A percentile compares a stretch with the other conserved stretches of the same genome.
Evolutionary conservation across 2,113 vertebrate genomes (phyloP).

Genomic region (Platichthys stellatus): DNA sequence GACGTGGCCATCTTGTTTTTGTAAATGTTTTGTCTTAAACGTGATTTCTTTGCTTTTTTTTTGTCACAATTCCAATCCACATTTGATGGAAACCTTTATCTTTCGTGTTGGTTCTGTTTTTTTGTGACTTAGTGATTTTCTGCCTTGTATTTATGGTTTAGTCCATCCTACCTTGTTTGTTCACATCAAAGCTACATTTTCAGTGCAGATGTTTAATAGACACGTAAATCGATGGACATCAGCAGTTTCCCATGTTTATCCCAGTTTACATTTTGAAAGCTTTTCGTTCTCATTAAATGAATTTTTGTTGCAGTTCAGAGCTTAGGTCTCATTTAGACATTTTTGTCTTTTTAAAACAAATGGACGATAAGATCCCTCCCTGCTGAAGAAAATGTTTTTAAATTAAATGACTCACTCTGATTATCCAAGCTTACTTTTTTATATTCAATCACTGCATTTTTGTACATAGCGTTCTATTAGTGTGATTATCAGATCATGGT

Average conservation of each 20-base stretch:
- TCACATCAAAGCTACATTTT: slow-evolving; percentile 19
- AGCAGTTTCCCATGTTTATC: slow-evolving; percentile 12
- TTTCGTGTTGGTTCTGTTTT: neutral
- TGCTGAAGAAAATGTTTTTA: slow-evolving; percentile 52
- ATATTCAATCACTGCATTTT: slow-evolving; percentile 10
- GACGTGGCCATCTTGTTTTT: slow-evolving; percentile 40
- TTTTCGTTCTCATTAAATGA: slow-evolving; percentile 16
- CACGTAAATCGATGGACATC: slow-evolving; percentile 29
- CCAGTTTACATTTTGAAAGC: slow-evolving; percentile 5
- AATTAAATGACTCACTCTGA: slow-evolving; percentile 36
- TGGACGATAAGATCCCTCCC: neutral
- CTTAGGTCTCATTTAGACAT: slow-evolving; percentile 2
- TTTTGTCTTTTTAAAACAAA: slow-evolving; percentile 25
- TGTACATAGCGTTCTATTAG: slow-evolving; percentile 44
- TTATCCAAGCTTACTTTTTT: slow-evolving; percentile 15
- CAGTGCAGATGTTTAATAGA: slow-evolving; percentile 42
- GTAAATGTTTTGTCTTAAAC: slow-evolving; percentile 31
- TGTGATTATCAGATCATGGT: slow-evolving; percentile 43
- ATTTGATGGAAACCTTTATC: slow-evolving; percentile 19
- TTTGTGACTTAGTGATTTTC: slow-evolving; percentile 32
- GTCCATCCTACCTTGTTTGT: neutral
- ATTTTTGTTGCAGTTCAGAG: neutral
- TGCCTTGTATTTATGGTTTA: slow-evolving; percentile 17
- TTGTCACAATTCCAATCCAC: slow-evolving; percentile 18
- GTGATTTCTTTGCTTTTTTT: neutral